These are phyloP conservation scores for Rotaria magnacalcarata DNA, from an alignment of 2,888 invertebrate genomes.

Conservation along the genomic window DNA sequence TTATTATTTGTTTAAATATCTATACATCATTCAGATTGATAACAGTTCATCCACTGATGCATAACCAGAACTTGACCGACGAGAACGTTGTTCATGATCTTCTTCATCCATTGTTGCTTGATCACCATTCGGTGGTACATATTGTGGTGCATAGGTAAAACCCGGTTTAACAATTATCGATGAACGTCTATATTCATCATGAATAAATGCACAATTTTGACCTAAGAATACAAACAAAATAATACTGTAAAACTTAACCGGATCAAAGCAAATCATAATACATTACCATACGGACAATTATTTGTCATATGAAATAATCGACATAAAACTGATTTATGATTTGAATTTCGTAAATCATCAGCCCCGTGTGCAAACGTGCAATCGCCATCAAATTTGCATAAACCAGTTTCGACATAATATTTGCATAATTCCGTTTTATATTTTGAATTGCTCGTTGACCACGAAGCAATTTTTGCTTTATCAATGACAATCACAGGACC, in stretches of 20 bases:
- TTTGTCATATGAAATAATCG: conserved; percentile 28
- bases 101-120: conserved; percentile 1
- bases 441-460: conserved; percentile 16
- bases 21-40: not conserved
- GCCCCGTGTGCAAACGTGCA: conserved; percentile 21
- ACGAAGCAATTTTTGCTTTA: conserved; percentile 13
- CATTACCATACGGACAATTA: not conserved
- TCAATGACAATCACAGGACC: conserved; percentile 6
- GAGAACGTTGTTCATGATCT: not conserved
- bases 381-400: conserved; percentile 10
- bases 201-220: conserved; percentile 32
- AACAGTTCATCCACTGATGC: conserved; percentile 9
- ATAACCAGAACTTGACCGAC: conserved; percentile 24
- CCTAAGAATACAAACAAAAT: not conserved
- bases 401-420: not conserved
- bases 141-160: conserved; percentile 27
- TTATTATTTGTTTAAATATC: no score
- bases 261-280: not conserved
- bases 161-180: conserved; percentile 35
- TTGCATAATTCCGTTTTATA: conserved; percentile 23
- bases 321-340: conserved; percentile 36
- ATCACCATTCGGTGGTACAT: not conserved
- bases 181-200: not conserved
- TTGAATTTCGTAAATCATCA: conserved; percentile 15
- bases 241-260: no score